Base-by-base conservation (phyloP, 2,888 invertebrate species). In the Hartigia nigra region DNA sequence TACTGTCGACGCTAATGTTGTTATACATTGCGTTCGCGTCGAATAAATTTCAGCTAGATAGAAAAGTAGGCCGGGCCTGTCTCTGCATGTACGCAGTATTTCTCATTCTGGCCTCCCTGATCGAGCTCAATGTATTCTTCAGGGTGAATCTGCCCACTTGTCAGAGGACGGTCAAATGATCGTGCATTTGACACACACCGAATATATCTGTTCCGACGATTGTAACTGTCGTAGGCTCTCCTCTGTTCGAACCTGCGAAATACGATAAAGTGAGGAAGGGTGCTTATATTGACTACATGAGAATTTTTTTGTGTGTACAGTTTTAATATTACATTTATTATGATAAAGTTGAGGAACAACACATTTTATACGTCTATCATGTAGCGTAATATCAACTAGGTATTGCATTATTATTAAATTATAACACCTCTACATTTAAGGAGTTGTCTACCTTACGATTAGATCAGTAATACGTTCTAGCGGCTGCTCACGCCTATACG, bases 71-170 rank as follows among this genome's bases (percentile, higher is more conserved):
- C 81, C 94, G 95, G 78, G 95, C 96, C 78, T 97, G 97, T 88
- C 93, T 98, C 82, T 93, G 96, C 83, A 97, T 97, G 95, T 98
- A 98, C 92, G 95, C 95, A 81, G 94, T 96, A 86, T 98, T 98
- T 91, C 94, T 98, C 82, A 95, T 97, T 77, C 93, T 98, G 84
- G 97, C 98, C 78, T 97, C 97, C 83, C 94, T 98, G 86, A 98
- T 97, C 89, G 98, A 98, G 93, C 94, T 98, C 88, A 98, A 98
- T 92, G 96, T 97, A 83, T 98, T 98, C 95, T 97, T 97, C 93
- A 95, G 95, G 87, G 97, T 98, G 87, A 98, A 97, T 92, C 93
- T 96, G 86, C 97, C 97, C 85, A 96, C 97, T 81, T 98, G 98
- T 92, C 89, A 91, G 85, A 90, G 90, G 89, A 91, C 90, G 89